Evolutionary conservation across 2,797 vertebrate genomes (phyloP).

Genomic region (Gila robusta): DNA sequence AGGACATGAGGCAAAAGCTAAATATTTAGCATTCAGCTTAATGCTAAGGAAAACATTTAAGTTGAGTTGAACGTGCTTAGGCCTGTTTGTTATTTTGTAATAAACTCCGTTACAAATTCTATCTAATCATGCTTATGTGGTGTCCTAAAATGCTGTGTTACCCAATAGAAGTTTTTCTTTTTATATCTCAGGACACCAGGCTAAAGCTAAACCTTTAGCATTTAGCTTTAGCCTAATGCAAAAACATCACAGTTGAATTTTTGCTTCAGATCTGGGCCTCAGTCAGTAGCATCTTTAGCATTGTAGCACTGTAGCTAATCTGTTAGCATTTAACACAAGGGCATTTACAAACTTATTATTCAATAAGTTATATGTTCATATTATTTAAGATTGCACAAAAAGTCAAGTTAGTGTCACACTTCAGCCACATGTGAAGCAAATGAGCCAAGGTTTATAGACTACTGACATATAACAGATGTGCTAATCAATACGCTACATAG

Average conservation of each 20-base stretch:
- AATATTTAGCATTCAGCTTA: neutral
- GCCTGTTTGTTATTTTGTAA: neutral
- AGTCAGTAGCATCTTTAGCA: slow-evolving; percentile 26
- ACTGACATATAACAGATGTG: neutral
- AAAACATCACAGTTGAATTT: neutral
- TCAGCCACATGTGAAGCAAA: neutral
- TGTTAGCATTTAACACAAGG: slow-evolving; percentile 3
- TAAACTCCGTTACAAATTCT: neutral
- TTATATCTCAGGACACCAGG: neutral
- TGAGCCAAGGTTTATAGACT: neutral
- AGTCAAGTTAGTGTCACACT: neutral
- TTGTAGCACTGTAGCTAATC: slow-evolving; percentile 13
- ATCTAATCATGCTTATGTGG: neutral
- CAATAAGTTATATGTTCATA: neutral
- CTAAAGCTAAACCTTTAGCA: neutral
- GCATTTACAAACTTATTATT: slow-evolving; percentile 2
- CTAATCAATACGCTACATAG: neutral
- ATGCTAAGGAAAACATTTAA: neutral
- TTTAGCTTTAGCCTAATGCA: neutral
- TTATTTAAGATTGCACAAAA: neutral
- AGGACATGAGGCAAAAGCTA: neutral
- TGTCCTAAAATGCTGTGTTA: neutral
- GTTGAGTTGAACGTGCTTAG: neutral
- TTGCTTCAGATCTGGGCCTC: slow-evolving; percentile 8
- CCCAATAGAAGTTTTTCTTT: neutral